phyloP scores from a whole-genome alignment of 2,113 vertebrate genomes.

The Heterochromis multidens region DNA sequence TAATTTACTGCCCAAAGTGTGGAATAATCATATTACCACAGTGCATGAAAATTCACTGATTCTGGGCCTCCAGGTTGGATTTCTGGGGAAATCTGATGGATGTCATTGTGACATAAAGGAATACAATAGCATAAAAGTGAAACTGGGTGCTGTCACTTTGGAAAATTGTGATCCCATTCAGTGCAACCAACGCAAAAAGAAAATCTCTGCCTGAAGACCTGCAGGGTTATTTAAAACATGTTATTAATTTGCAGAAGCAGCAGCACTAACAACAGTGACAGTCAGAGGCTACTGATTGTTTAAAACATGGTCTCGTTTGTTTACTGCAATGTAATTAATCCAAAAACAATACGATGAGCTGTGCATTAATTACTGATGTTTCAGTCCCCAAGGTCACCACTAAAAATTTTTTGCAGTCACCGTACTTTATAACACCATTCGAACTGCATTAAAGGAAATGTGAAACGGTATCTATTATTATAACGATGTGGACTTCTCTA shows the following conservation, averaged over 20 bases:
- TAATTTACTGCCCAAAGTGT: constrained; percentile 5
- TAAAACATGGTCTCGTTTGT: neutral
- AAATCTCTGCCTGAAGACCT: neutral
- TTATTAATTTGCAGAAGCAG: neutral
- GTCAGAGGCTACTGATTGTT: neutral
- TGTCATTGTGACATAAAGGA: neutral
- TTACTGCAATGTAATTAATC: neutral
- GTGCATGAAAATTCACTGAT: neutral
- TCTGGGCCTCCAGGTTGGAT: neutral
- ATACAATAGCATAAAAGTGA: neutral
- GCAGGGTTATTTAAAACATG: neutral
- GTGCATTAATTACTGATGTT: neutral
- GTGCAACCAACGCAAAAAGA: neutral
- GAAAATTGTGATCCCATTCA: neutral
- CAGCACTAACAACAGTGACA: neutral
- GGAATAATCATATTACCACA: constrained; percentile 15
- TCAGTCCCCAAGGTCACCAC: neutral
- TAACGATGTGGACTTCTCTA: neutral
- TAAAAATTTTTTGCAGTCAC: neutral
- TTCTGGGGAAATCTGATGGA: constrained; percentile 6
- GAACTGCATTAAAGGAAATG: neutral
- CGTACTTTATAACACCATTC: neutral
- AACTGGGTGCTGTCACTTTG: neutral
- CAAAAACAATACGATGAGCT: neutral
- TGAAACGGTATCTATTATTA: neutral